Base-by-base conservation (phyloP, 2,888 invertebrate species). In the Ametastegia equiseti region DNA sequence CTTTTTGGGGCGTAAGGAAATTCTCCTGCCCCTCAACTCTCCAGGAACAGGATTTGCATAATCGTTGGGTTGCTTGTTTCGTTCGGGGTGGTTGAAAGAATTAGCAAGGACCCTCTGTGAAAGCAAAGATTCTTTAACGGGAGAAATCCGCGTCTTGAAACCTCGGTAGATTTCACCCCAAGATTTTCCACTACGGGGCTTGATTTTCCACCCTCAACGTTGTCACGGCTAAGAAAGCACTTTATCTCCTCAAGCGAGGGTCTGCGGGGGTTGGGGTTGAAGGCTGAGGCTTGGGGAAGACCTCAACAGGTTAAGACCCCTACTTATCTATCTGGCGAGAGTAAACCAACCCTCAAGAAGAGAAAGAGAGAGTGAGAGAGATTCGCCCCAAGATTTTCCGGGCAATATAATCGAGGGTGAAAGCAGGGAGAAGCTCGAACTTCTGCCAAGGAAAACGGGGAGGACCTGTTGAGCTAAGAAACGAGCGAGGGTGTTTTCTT, bases 301-400 rank as follows among this genome's bases (percentile, higher is more conserved):
- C 88, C 86, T 88, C 90, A 90, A 90, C 90, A 90, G 91, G 89
- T 91, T 90, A 89, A 89, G 89, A 87, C 85, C 81, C 78, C 78
- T 80, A 78, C 78, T 78, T 57, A 78, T 78, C 78, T 78, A 60
- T 60, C 60, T 60, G 60, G 78, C 39, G 78, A 42, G 78, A 60
- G 78, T 90, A 88, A 89, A 88, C 89, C 87, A 86, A 85, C 81
- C 78, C 78, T 79, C 54, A 80, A 82, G 81, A 80, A 82, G n/a
- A n/a, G n/a, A n/a, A n/a, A n/a, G n/a, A n/a, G n/a, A n/a, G n/a
- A n/a, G n/a, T n/a, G n/a, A n/a, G n/a, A n/a, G n/a, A n/a, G 81
- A 83, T 83, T 83, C 81, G 45, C 82, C 80, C 82, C 80, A 85
- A 86, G 86, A 86, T 86, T 86, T 85, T 85, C 85, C 86, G 84